phyloP scores from a whole-genome alignment of 2,888 invertebrate species.

The Eristalinus sepulchralis region DNA sequence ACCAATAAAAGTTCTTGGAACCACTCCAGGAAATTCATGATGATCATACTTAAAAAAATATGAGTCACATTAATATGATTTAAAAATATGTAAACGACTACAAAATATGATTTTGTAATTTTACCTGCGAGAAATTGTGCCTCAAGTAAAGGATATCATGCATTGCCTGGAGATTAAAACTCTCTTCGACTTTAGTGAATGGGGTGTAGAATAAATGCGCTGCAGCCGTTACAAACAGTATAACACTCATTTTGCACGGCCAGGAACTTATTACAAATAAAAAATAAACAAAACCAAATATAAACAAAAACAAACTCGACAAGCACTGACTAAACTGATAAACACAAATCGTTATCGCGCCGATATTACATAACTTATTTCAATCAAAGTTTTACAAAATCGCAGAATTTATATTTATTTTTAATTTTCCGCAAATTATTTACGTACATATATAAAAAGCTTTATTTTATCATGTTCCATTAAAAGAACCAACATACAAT shows the following conservation, averaged over 20 bases:
- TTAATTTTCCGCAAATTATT: constrained; percentile 9
- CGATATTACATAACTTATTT: constrained; percentile 52
- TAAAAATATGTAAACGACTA: neutral
- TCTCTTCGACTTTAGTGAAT: constrained; percentile 99
- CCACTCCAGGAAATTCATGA: constrained; percentile 97
- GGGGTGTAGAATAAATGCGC: constrained; percentile 94
- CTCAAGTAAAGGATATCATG: constrained; percentile 97
- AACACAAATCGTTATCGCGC: constrained; percentile 38
- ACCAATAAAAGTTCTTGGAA: constrained; percentile 97
- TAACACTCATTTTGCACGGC: constrained; percentile 84
- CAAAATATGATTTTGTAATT: neutral
- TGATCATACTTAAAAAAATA: constrained; percentile 94
- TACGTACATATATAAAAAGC: constrained; percentile 1
- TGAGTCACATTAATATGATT: constrained; percentile 1
- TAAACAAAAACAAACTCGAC: constrained; percentile 18
- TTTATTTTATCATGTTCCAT: constrained; percentile 15
- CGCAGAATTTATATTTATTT: constrained; percentile 1
- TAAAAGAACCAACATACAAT: constrained; percentile 4
- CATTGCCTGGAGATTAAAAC: constrained; percentile 98
- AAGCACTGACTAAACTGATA: constrained; percentile 21
- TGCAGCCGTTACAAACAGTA: constrained; percentile 88
- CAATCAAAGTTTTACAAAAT: constrained; percentile 9
- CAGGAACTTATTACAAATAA: neutral
- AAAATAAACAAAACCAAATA: neutral
- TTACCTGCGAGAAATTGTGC: constrained; percentile 91